Conservation (phyloP, 2,888 invertebrate genomes). For the Lasioglossum villosulum region DNA sequence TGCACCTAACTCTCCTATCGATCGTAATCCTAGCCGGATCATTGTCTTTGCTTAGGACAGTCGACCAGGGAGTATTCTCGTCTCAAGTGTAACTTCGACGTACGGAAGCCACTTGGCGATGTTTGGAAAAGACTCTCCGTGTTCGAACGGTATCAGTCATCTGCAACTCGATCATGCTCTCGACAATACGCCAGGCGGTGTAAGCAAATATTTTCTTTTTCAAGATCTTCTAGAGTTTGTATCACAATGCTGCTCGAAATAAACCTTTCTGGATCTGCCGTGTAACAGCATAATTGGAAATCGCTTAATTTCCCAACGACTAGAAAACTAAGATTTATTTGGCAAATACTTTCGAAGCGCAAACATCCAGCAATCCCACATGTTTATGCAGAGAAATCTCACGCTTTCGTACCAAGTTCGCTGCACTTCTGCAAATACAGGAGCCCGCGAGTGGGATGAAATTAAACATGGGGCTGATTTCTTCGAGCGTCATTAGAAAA, state of each 20-base stretch:
- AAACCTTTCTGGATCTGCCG: background rate
- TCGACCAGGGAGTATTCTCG: background rate
- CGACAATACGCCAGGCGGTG: background rate
- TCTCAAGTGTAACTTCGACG: slow-evolving; percentile 6
- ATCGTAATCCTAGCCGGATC: background rate
- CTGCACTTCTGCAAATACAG: background rate
- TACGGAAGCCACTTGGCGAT: background rate
- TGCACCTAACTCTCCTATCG: background rate
- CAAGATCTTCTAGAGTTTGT: background rate
- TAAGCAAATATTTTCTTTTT: background rate
- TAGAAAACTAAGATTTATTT: background rate
- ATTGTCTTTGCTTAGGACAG: background rate
- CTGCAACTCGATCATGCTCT: background rate
- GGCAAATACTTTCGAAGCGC: background rate
- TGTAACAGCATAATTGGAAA: background rate
- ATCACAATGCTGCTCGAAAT: background rate
- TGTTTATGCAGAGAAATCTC: background rate
- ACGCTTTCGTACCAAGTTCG: background rate
- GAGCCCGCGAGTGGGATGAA: background rate
- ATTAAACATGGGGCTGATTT: background rate
- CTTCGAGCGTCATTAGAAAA: background rate
- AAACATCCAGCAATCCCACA: background rate
- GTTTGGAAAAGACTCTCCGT: background rate
- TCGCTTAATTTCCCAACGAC: background rate
- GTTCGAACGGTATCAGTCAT: background rate